These are phyloP conservation scores for Himalopsyche anomala DNA, from an alignment of 2,888 invertebrate genomes.

Conservation along the genomic window DNA sequence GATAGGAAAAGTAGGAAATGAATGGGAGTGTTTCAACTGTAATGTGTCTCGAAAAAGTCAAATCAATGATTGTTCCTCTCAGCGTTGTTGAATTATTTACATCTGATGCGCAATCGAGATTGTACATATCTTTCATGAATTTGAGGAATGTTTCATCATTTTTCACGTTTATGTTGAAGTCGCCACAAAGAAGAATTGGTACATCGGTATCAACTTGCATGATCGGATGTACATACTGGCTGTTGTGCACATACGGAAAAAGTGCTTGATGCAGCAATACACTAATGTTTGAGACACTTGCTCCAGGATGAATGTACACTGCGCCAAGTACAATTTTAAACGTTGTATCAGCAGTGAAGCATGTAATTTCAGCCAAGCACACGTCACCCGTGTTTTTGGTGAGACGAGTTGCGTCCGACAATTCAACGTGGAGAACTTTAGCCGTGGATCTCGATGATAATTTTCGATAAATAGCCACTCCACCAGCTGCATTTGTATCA, in stretches of 20 bases:
- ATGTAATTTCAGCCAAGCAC: slow-evolving; percentile 32
- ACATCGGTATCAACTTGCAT: slow-evolving; percentile 39
- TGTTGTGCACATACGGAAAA: slow-evolving; percentile 39
- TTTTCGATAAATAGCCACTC: slow-evolving; percentile 32
- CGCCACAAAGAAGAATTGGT: slow-evolving; percentile 36
- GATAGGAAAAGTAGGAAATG: slow-evolving; percentile 39
- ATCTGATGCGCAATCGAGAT: slow-evolving; percentile 39
- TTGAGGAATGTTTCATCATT: slow-evolving; percentile 39
- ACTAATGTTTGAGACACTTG: slow-evolving; percentile 39
- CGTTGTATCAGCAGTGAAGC: slow-evolving; percentile 39
- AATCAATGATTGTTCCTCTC: too few species aligned
- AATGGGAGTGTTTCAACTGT: slow-evolving; percentile 37
- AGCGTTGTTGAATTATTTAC: slow-evolving; percentile 37
- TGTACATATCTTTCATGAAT: slow-evolving; percentile 39
- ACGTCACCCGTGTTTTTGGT: slow-evolving; percentile 33
- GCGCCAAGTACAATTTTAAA: slow-evolving; percentile 39
- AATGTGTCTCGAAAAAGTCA: too few species aligned
- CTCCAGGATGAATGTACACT: slow-evolving; percentile 39
- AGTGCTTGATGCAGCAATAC: slow-evolving; percentile 39
- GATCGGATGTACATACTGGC: slow-evolving; percentile 39
- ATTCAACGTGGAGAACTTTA: slow-evolving; percentile 39
- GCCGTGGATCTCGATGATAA: slow-evolving; percentile 34
- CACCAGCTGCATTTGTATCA: slow-evolving; percentile 36
- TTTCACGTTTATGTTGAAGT: slow-evolving; percentile 39
- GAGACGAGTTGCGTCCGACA: slow-evolving; percentile 37